Percentiles rank a stretch among this genome's conserved stretches.
phyloP scores from a whole-genome alignment of 92 coral and sea anemone genomes.

The Palythoa caribaeorum region DNA sequence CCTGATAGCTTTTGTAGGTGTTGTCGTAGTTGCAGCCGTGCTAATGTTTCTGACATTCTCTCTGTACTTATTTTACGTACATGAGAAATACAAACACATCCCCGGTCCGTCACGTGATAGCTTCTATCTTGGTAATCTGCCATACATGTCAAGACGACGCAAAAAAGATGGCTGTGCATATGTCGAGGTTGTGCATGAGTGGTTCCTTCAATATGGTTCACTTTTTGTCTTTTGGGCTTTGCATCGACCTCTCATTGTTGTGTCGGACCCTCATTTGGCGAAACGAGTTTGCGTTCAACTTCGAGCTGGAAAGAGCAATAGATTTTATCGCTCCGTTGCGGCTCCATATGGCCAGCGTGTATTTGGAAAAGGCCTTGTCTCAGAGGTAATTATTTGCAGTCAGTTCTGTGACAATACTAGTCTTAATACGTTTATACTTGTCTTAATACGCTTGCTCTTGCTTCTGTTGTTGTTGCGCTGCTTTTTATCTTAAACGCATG shows the following conservation, averaged over 20 bases:
- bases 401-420: too few species aligned
- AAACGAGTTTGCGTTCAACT: constrained; percentile 7
- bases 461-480: too few species aligned
- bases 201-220: constrained; percentile 27
- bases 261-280: neutral
- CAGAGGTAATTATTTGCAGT: constrained; percentile 12
- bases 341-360: constrained; percentile 29
- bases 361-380: constrained; percentile 22
- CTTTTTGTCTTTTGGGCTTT: constrained; percentile 20
- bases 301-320: constrained; percentile 6
- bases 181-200: neutral
- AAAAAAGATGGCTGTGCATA: neutral
- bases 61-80: neutral
- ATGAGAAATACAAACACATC: constrained; percentile 36
- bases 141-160: neutral
- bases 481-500: too few species aligned
- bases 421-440: too few species aligned
- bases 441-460: too few species aligned
- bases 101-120: constrained; percentile 30
- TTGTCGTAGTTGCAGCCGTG: neutral
- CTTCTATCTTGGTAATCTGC: constrained; percentile 26
- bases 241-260: neutral
- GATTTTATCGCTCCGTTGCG: neutral
- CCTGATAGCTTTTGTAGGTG: neutral
- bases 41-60: neutral